Percentiles rank a stretch among this genome's conserved stretches.
phyloP scores from a whole-genome alignment of 2,888 invertebrate genomes.

The Augochlorella aurata region DNA sequence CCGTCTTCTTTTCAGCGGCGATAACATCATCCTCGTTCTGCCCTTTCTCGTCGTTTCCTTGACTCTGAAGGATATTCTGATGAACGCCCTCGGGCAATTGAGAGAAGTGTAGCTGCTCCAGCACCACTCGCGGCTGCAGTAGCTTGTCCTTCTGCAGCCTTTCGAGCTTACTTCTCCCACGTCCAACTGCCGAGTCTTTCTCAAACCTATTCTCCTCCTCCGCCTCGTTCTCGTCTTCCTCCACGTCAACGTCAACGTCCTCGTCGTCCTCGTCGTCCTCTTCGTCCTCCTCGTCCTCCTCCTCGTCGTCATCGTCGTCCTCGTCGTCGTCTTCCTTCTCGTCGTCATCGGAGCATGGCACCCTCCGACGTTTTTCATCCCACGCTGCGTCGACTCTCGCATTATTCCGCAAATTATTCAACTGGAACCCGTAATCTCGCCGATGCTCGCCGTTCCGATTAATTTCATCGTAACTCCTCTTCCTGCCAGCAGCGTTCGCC shows the following conservation, averaged over 20 bases:
- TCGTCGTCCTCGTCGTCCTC: slow-evolving; percentile 51
- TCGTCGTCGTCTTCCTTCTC: slow-evolving; percentile 46
- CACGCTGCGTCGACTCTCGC: slow-evolving; percentile 52
- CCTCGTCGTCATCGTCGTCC: slow-evolving; percentile 51
- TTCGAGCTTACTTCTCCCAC: slow-evolving; percentile 66
- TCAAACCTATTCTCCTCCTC: slow-evolving; percentile 45
- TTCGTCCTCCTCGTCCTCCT: slow-evolving; percentile 59
- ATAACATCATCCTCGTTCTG: slow-evolving; percentile 56
- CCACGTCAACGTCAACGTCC: slow-evolving; percentile 56
- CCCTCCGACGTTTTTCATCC: slow-evolving; percentile 63
- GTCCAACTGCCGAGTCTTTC: slow-evolving; percentile 32
- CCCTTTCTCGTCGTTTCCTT: slow-evolving; percentile 31
- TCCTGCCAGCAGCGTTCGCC: slow-evolving; percentile 47
- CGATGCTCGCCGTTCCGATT: slow-evolving; percentile 73
- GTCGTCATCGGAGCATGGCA: slow-evolving; percentile 42
- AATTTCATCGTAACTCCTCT: slow-evolving; percentile 63
- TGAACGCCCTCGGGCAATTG: slow-evolving; percentile 66
- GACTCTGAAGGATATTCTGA: slow-evolving; percentile 48
- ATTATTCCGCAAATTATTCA: slow-evolving; percentile 49
- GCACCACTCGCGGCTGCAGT: slow-evolving; percentile 79
- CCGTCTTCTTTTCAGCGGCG: slow-evolving; percentile 47
- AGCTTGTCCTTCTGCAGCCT: slow-evolving; percentile 72
- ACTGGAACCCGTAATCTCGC: slow-evolving; percentile 51
- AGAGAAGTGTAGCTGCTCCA: slow-evolving; percentile 77
- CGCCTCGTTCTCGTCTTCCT: slow-evolving; percentile 58